Base-by-base conservation (phyloP, 2,888 invertebrate genomes). In the Eristalis pertinax region DNA sequence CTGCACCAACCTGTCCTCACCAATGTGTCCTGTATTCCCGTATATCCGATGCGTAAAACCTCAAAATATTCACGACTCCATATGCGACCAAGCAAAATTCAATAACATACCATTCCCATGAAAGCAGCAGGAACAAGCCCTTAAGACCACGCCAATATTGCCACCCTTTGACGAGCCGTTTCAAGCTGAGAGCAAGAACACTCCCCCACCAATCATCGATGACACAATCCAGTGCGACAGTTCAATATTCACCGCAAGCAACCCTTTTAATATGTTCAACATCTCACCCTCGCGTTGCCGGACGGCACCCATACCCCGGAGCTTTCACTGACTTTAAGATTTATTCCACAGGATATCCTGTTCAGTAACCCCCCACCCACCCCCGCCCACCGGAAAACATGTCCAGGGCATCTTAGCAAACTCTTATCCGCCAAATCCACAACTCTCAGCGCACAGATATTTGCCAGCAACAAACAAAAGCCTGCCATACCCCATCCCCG, bases 401-500 rank as follows among this genome's bases (percentile, higher is more conserved):
- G 69, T 78, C 77, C 78, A 43, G 82, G 82, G 32, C n/a, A 19
- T 76, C 72, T 73, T 72, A 80, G 70, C 67, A 80, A 73, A 13
- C 60, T 80, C 74, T 63, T 63, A 84, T 84, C 67, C 78, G 41
- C 67, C 79, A 65, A 67, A 80, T 75, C 74, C 74, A 70, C 70
- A 80, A 73, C 63, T 81, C 69, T 68, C 41, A 80, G 63, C 76
- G 68, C 63, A 82, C 78, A 56, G 78, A 82, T 86, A 41, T 83
- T 86, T 86, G 70, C 78, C 41, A 24, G 70, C 67, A 68, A 78
- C 86, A 86, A 86, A 86, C 74, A 82, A 70, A 86, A 62, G 69
- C n/a, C n/a, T n/a, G n/a, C n/a, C n/a, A n/a, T n/a, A n/a, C n/a
- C 85, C 74, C 29, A 76, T 35, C 69, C 41, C 32, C 2, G 22